Conservation (phyloP, 2,797 vertebrate genomes). For the Otolemur crassicaudatus region DNA sequence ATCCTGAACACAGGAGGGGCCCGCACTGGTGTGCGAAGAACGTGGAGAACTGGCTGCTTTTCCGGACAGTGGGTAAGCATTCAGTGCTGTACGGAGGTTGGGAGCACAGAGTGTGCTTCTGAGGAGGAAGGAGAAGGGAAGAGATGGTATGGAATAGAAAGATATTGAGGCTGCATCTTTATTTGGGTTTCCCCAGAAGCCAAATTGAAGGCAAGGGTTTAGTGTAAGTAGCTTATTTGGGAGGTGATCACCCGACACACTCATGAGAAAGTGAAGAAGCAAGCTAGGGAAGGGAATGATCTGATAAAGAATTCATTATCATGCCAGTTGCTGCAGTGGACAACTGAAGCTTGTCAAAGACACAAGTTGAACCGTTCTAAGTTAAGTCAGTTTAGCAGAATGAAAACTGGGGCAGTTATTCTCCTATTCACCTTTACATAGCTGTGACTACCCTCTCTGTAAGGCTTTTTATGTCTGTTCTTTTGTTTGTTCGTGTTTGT, state of each 20-base stretch:
- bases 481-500: not conserved
- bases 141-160: not conserved
- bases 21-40: not conserved
- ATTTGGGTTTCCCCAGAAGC: not conserved
- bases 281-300: not conserved
- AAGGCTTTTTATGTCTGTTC: not conserved
- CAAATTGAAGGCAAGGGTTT: not conserved
- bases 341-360: not conserved
- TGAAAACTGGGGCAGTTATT: not conserved
- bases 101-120: not conserved
- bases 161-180: not conserved
- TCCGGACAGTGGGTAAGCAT: accelerated
- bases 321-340: not conserved
- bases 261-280: not conserved
- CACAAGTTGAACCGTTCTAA: not conserved
- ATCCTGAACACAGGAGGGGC: not conserved
- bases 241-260: not conserved
- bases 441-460: not conserved
- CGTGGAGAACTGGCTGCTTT: not conserved
- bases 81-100: not conserved
- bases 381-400: not conserved
- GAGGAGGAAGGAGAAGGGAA: not conserved
- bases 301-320: not conserved
- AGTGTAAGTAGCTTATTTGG: not conserved
- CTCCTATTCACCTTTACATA: not conserved